Base-by-base conservation (phyloP, 2,888 invertebrate genomes). In the Nymphalis urticae region DNA sequence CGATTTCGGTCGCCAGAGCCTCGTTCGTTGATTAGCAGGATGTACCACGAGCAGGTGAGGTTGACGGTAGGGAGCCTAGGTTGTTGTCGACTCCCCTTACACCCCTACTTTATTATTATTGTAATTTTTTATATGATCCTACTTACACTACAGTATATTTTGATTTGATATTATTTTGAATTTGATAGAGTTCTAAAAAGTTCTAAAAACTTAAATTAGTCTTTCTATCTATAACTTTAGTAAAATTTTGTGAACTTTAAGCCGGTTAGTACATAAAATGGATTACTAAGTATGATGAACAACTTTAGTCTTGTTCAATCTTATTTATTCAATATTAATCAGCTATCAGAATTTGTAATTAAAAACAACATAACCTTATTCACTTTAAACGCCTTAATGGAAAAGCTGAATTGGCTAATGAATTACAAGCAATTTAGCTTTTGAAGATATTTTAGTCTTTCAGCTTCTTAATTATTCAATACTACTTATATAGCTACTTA, bases 351-450 rank as follows among this genome's bases (percentile, higher is more conserved):
- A 27, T 60, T 60, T 53, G 19, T 60, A 51, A 48, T 53, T 66
- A 60, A 66, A 10, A 58, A 58, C 56, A 36, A 17, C 19, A 17
- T 36, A 48, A 66, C 48, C 47, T 62, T 21, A 47, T 53, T 19
- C 36, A 48, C 47, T 48, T 32, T 48, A 27, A 32, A n/a, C 9
- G 8, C 32, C 48, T 61, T 60, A 65, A 60, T 54, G 53, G 47
- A 61, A 27, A 16, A 53, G 66, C 61, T 60, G 65, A 66, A 66
- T 42, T 21, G 53, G 36, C 61, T 56, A 54, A 65, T 65, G 59
- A 61, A 48, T 61, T 66, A 42, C 8, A 13, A 53, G 61, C 47
- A 42, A 48, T 27, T 66, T 60, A 65, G 51, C 66, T 53, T 66
- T 66, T 56, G 32, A 61, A 66, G 24, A 54, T 24, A 24, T 27